Base-by-base conservation (phyloP, 2,797 vertebrate genomes). In the Ctenosaura bakeri region DNA sequence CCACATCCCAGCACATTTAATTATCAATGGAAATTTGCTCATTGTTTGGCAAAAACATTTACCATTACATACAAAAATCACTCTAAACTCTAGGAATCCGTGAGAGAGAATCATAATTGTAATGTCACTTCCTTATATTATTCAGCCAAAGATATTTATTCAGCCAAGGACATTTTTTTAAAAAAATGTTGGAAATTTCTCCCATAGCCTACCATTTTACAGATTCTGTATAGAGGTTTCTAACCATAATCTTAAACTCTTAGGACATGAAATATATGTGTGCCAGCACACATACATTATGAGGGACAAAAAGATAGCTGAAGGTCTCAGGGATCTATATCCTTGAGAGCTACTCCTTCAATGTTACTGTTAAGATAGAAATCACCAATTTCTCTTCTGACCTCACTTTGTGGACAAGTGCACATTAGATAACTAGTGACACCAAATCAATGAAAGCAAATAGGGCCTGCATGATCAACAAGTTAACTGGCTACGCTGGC, bases 361-460 rank as follows among this genome's bases (percentile, higher is more conserved):
- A 89, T 64, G 56, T 89, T 84, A 76, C 54, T n/a, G 7, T 83
- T 83, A 50, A 76, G 88, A 89, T 89, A 74, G 80, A 50, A 89
- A 89, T 83, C 88, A 77, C 81, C 73, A 83, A 52, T 84, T 89
- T 77, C 73, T 76, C 54, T 89, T 84, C 88, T 64, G 29, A 84
- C 71, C 78, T 20, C 32, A 89, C 32, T 89, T 84, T 84, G 38
- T 64, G 81, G 81, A 89, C 81, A 89, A 84, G 56, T 64, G 73
- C 83, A 84, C 81, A 89, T 89, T 83, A 89, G 88, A 89, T 89
- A 77, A 84, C 12, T 52, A 76, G 42, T 89, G 81, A 84, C 81
- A 83, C 81, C 88, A 89, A 89, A 84, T 89, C 88, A 84, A 89
- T 84, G 71, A 76, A 62, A 89, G 81, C 71, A 89, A 84, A 84